phyloP scores from a whole-genome alignment of 1,140 invertebrate species.

The Drosophila punjabiensis region DNA sequence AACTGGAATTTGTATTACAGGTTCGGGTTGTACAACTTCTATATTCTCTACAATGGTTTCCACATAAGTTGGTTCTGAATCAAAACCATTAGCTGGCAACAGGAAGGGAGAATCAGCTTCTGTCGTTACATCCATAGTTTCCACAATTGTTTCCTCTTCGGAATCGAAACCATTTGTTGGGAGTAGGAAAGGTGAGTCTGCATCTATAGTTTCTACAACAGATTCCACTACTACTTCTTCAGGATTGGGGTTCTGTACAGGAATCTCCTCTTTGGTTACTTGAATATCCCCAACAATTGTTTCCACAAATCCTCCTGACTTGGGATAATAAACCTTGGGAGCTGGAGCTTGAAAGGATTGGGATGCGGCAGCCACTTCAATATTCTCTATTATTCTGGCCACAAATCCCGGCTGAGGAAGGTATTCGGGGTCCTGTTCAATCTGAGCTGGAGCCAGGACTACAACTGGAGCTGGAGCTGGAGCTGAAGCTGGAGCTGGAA shows the following conservation, averaged over 20 bases:
- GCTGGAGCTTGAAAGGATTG: neutral
- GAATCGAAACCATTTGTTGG: slow-evolving; percentile 15
- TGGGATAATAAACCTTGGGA: slow-evolving; percentile 8
- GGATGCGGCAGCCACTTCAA: slow-evolving; percentile 19
- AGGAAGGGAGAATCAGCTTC: slow-evolving; percentile 27
- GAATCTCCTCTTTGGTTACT: neutral
- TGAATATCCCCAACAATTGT: slow-evolving; percentile 19
- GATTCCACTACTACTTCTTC: neutral
- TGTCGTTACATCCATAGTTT: slow-evolving; percentile 18
- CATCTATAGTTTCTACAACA: neutral
- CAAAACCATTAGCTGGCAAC: slow-evolving; percentile 23
- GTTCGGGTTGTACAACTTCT: neutral
- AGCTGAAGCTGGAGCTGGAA: neutral
- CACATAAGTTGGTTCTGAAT: neutral
- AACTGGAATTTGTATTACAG: slow-evolving; percentile 3
- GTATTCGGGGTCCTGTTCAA: slow-evolving; percentile 10
- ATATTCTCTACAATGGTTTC: slow-evolving; percentile 23
- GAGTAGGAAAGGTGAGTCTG: slow-evolving; percentile 20
- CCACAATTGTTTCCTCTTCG: slow-evolving; percentile 13
- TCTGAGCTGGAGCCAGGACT: neutral
- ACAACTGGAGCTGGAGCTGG: neutral
- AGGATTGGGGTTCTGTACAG: neutral
- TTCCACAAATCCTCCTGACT: neutral
- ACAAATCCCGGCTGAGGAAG: slow-evolving; percentile 33
- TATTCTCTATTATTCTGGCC: slow-evolving; percentile 36